Conservation (phyloP, 2,797 vertebrate species). For the Coluber constrictor region DNA sequence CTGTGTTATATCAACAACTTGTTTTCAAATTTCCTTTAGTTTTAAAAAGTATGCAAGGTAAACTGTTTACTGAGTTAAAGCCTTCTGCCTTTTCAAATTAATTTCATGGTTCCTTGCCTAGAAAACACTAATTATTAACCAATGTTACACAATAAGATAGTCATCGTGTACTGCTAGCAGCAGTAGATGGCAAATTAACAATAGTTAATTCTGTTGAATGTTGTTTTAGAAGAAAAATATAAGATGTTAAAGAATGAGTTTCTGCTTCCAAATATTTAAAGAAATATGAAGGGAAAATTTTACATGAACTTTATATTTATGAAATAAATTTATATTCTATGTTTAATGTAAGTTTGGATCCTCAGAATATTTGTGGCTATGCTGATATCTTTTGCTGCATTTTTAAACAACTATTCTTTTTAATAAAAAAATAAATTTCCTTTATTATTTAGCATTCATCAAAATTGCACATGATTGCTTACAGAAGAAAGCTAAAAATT, state of each 20-base stretch:
- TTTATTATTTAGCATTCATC: background rate
- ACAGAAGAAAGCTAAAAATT: conserved; percentile 18
- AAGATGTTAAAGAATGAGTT: background rate
- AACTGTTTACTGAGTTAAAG: background rate
- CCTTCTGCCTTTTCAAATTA: background rate
- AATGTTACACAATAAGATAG: background rate
- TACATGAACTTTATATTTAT: background rate
- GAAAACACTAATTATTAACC: background rate
- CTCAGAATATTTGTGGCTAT: background rate
- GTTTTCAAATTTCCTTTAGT: background rate
- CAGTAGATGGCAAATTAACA: background rate
- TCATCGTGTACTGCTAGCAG: background rate
- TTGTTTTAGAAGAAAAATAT: background rate
- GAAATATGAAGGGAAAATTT: background rate
- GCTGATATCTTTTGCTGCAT: background rate
- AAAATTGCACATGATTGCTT: conserved; percentile 9
- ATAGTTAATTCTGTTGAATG: background rate
- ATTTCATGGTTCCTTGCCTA: background rate
- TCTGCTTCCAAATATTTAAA: background rate
- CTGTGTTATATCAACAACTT: background rate
- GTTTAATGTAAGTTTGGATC: background rate
- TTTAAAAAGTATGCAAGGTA: background rate
- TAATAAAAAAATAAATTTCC: background rate
- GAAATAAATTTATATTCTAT: background rate
- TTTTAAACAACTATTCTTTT: background rate